These are phyloP conservation scores for Achroia grisella DNA, from an alignment of 1,140 invertebrate species.

Conservation along the genomic window DNA sequence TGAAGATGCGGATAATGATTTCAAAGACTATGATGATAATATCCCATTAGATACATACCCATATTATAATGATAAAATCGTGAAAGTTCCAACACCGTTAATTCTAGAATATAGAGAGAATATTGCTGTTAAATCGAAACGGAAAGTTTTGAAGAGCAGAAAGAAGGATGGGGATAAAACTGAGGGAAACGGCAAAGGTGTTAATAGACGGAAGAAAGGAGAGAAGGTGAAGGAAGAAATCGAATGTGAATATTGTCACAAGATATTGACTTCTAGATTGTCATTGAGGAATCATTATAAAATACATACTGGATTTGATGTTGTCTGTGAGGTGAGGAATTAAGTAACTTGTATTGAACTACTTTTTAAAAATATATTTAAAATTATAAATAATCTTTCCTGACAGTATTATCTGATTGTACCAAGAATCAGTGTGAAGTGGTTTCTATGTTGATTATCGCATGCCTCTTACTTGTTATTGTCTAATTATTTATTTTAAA, in stretches of 20 bases:
- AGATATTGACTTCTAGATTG: conserved; percentile 48
- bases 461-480: no score
- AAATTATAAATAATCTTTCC: no score
- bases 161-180: conserved; percentile 15
- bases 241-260: conserved; percentile 59
- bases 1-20: conserved; percentile 19
- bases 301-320: conserved; percentile 60
- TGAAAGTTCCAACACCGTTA: conserved; percentile 9
- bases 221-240: conserved; percentile 34
- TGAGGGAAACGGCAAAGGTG: conserved; percentile 17
- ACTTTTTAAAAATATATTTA: no score
- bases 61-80: conserved; percentile 10
- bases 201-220: conserved; percentile 13
- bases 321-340: conserved; percentile 55
- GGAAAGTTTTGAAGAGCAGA: no score
- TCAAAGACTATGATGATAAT: conserved; percentile 39
- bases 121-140: no score
- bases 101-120: no score
- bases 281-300: conserved; percentile 59
- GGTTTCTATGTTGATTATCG: no score
- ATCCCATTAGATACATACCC: conserved; percentile 36
- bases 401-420: no score
- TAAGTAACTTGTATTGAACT: no score
- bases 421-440: no score
- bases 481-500: no score